A percentile compares a stretch with the other conserved stretches of the same genome.
phyloP scores from a whole-genome alignment of 2,113 vertebrate genomes.

The western clawed frog (Xenopus tropicalis) region UCB_Xtro_10.0 CM004446.2:89221001-89221500 shows the following conservation, averaged over 20 bases:
- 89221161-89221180: constrained; percentile 8
- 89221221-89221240: background rate
- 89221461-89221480: constrained; percentile 55
- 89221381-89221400: too few relatives aligned
- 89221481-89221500: constrained; percentile 53
- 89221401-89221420: background rate
- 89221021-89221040: too few relatives aligned
- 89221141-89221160: background rate
- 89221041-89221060: too few relatives aligned
- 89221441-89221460: constrained; percentile 37
- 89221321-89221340: background rate
- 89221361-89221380: too few relatives aligned
- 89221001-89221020: too few relatives aligned
- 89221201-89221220: background rate
- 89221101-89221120: constrained; percentile 11
- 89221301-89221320: background rate
- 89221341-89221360: too few relatives aligned
- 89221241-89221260: background rate
- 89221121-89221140: background rate
- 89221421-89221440: constrained; percentile 7
- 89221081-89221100: background rate
- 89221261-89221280: constrained; percentile 6
- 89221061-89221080: constrained; percentile 25
- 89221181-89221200: constrained; percentile 12
- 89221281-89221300: background rate